Percentiles rank a stretch among this genome's conserved stretches.
phyloP scores from a whole-genome alignment of 2,888 invertebrate species.

The Athalia circularis region DNA sequence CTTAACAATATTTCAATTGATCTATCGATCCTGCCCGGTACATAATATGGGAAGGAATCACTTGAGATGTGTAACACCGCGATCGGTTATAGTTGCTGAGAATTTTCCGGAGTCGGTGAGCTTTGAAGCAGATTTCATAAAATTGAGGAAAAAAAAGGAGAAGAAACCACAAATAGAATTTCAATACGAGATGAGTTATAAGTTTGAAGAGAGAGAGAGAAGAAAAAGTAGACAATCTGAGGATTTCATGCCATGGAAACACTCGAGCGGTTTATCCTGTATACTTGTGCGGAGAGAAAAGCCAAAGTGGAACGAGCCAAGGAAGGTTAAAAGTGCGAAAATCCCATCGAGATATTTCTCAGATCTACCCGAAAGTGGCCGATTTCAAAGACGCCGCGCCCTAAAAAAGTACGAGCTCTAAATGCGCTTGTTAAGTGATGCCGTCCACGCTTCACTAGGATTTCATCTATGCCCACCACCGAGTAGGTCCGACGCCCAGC shows the following conservation, averaged over 20 bases:
- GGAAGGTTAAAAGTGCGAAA: constrained; percentile 70
- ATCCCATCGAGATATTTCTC: constrained; percentile 62
- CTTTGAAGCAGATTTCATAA: constrained; percentile 9
- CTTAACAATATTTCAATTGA: constrained; percentile 15
- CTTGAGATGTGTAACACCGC: constrained; percentile 22
- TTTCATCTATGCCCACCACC: constrained; percentile 34
- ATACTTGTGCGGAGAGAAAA: constrained; percentile 12
- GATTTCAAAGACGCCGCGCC: constrained; percentile 60
- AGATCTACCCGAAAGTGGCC: constrained; percentile 64
- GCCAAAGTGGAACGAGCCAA: constrained; percentile 28
- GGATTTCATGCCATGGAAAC: constrained; percentile 40
- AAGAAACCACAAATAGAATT: constrained; percentile 15
- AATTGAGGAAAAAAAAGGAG: constrained; percentile 15
- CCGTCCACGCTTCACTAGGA: constrained; percentile 38
- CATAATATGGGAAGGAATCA: constrained; percentile 15
- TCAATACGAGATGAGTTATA: constrained; percentile 11
- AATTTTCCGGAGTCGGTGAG: constrained; percentile 19
- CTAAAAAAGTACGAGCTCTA: constrained; percentile 30
- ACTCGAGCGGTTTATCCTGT: constrained; percentile 38
- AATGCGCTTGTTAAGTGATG: constrained; percentile 39
- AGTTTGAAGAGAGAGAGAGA: constrained; percentile 8
- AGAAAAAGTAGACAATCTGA: constrained; percentile 30
- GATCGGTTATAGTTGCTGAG: constrained; percentile 2
- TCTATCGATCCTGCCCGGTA: constrained; percentile 10
- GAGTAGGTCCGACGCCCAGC: constrained; percentile 40